These are phyloP conservation scores for Rhadinocentrus ornatus DNA, from an alignment of 2,797 vertebrate genomes.

Conservation along the genomic window DNA sequence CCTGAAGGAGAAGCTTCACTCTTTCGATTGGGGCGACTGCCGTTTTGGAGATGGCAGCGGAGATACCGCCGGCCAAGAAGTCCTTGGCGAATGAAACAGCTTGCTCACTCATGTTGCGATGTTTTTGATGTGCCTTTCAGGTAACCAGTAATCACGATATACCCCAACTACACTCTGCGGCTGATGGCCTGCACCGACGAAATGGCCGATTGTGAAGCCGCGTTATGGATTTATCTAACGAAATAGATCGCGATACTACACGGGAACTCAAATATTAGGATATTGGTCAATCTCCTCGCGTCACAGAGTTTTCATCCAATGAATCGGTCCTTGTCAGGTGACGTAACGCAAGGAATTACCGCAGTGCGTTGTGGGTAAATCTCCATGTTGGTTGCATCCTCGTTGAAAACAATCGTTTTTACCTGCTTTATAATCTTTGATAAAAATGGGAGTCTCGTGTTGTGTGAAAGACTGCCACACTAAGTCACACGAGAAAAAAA, in stretches of 20 bases:
- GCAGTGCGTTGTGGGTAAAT: no score
- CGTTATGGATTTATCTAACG: slow-evolving; percentile 61
- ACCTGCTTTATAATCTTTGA: no score
- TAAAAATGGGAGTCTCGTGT: no score
- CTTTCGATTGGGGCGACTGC: slow-evolving; percentile 83
- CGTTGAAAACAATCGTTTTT: no score
- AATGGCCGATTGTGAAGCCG: slow-evolving; percentile 76
- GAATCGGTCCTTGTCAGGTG: rapidly evolving
- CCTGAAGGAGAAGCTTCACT: slow-evolving; percentile 85
- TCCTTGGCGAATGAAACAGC: slow-evolving; percentile 80
- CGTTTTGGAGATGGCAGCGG: slow-evolving; percentile 83
- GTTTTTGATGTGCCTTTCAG: slow-evolving; percentile 65
- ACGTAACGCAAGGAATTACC: no score
- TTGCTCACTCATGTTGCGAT: slow-evolving; percentile 73
- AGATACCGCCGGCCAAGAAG: slow-evolving; percentile 82
- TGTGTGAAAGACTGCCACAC: no score
- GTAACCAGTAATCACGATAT: slow-evolving; percentile 51
- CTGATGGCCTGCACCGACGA: slow-evolving; percentile 74
- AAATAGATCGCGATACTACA: slow-evolving; percentile 62
- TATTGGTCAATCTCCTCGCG: neutral
- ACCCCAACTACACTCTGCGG: slow-evolving; percentile 57
- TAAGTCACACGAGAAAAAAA: no score
- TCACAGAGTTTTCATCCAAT: slow-evolving; percentile 49
- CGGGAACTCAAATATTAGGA: slow-evolving; percentile 37
- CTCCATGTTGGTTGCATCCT: no score